Base-by-base conservation (phyloP, 2,797 vertebrate species). In the Anguilla marmorata region DNA sequence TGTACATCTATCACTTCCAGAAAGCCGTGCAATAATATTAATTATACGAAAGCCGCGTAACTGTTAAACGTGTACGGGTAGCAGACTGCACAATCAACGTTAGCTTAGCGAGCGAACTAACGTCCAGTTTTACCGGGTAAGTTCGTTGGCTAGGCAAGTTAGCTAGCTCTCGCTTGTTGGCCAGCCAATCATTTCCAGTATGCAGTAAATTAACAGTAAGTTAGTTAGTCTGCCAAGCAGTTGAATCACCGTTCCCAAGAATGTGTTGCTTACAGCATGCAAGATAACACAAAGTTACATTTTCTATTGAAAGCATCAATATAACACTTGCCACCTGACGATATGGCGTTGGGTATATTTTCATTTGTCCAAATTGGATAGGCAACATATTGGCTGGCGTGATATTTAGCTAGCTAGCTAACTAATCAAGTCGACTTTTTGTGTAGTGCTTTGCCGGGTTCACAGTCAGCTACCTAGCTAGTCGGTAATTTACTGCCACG, bases 171-270 rank as follows among this genome's bases (percentile, higher is more conserved):
- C 72, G 91, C 86, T 41, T 83, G 54, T 72, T 41, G 88, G 37
- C 48, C 24, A 85, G 76, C 88, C 94, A 94, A 93, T 94, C 94
- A 92, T 76, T 76, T 76, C 14, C 30, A 76, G 37, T 52, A 52
- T 45, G 41, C 4, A 52, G 11, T 21, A 76, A 76, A 76, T 74
- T 1, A 16, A 37, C 30, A 41, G 11, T 33, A 94, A 94, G 93
- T 93, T 92, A 91, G 91, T 89, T 92, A 89, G 88, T 92, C 94
- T 91, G 93, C 93, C 92, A 94, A 93, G 92, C 92, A 93, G 91
- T 90, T 85, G 86, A 24, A 54, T 94, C 94, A 94, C 94, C 94
- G 96, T 95, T 95, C 95, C 95, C 95, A 95, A 91, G 93, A 76
- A 12, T 6, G 12, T 4, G 33, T 76, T 16, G 14, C 3, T 2